A percentile compares a stretch with the other conserved stretches of the same genome.
phyloP scores from a whole-genome alignment of 1,140 invertebrate genomes.

The Apis cerana region DNA sequence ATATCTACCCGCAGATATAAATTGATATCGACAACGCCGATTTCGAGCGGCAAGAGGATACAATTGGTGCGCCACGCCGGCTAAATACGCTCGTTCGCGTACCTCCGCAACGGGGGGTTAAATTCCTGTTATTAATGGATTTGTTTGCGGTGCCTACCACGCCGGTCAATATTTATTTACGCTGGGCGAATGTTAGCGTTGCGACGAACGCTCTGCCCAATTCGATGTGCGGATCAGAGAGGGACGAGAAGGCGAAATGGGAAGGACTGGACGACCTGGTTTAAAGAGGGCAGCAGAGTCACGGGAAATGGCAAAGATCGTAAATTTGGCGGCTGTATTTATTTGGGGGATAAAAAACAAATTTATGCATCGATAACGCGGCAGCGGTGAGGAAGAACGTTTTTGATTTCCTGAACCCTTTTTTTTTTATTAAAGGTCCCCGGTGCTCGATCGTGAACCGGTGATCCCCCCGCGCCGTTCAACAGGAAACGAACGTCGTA shows the following conservation, averaged over 20 bases:
- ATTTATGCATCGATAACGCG: conserved; percentile 62
- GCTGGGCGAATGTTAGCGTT: conserved; percentile 55
- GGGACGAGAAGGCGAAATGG: neutral
- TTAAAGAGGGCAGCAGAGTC: neutral
- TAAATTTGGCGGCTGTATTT: conserved; percentile 71
- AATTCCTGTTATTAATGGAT: conserved; percentile 77
- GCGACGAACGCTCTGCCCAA: conserved; percentile 53
- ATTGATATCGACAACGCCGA: conserved; percentile 67
- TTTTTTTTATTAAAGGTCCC: conserved; percentile 4
- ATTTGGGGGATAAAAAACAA: conserved; percentile 71
- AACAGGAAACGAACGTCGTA: conserved; percentile 14
- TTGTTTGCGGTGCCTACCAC: conserved; percentile 72
- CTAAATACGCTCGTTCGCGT: conserved; percentile 31
- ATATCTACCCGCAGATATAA: conserved; percentile 68
- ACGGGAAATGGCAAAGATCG: conserved; percentile 25
- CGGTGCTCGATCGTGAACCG: neutral
- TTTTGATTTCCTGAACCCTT: conserved; percentile 33
- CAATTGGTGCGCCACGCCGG: neutral
- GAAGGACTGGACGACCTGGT: neutral
- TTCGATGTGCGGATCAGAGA: neutral
- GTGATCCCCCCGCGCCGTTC: neutral
- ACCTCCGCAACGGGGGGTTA: conserved; percentile 65
- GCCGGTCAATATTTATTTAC: conserved; percentile 76
- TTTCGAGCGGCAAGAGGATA: conserved; percentile 22
- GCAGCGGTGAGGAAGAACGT: conserved; percentile 16